Base-by-base conservation (phyloP, 2,113 vertebrate species). In the Setophaga kirtlandii region DNA sequence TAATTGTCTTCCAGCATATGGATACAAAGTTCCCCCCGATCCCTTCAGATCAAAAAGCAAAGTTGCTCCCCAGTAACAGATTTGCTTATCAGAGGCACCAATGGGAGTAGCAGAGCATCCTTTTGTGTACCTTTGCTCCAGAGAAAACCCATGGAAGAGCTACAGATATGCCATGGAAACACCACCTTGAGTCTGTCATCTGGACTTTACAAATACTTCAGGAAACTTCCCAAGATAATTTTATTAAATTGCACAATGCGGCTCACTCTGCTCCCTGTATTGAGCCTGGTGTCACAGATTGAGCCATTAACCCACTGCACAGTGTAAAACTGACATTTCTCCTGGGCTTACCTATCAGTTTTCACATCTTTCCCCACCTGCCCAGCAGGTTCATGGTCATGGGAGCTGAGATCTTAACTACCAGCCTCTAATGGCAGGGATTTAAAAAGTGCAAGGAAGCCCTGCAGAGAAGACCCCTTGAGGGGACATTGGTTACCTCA, bases 281-380 rank as follows among this genome's bases (percentile, higher is more conserved):
- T 7, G 50, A 83, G 4, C 21, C 1, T 0, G 0, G 15, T 18
- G 37, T 13, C 3, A 3, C 9, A 55, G 47, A 65, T 0, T 20
- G 17, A 70, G 46, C 33, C 5, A 14, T 33, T 46, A 47, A 77
- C 14, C 42, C 58, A 49, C 1, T 2, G 1, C 1, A 16, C 12
- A 14, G n/a, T 49, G 20, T 39, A 39, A 14, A 85, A 67, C 20
- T 8, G 13, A 69, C 8, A 71, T 58, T 81, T 69, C 55, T 73
- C 15, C 41, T 33, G 33, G 16, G 9, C 8, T 69, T 33, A 42
- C 17, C 55, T 28, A 11, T 35, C 41, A 15, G 24, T 15, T 64
- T 58, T 53, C 53, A 25, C 9, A 41, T 8, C 28, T 50, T 49
- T 60, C 24, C 47, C n/a, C 46, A 69, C 67, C 49, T 65, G 59